These are phyloP conservation scores for Ornithorhynchus anatinus DNA, from an alignment of 2,113 vertebrate genomes.

Conservation along the genomic window DNA sequence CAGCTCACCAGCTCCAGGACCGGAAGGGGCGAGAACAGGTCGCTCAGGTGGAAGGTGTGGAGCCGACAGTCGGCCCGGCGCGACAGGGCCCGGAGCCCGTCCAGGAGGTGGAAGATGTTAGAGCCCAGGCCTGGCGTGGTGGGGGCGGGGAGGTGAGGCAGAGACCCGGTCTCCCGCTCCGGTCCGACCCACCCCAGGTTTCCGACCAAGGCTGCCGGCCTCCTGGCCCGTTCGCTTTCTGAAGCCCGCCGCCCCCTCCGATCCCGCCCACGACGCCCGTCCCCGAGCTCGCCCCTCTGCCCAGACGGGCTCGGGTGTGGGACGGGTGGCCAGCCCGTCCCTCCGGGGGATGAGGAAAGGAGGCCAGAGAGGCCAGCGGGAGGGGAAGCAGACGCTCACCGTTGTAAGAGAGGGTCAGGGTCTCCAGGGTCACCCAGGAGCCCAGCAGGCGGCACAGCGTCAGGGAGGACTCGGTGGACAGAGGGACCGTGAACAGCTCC, in stretches of 20 bases:
- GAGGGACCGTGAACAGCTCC: slow-evolving; percentile 76
- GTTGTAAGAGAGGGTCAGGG: slow-evolving; percentile 78
- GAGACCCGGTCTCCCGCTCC: too few species aligned
- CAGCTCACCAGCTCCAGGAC: slow-evolving; percentile 70
- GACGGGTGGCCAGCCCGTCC: not conserved
- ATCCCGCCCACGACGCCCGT: too few species aligned
- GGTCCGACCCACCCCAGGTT: too few species aligned
- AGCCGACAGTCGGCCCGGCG: slow-evolving; percentile 58
- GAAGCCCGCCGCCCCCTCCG: not conserved
- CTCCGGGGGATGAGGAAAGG: too few species aligned
- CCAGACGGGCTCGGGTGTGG: not conserved
- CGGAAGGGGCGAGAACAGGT: slow-evolving; percentile 73
- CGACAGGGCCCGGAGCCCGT: slow-evolving; percentile 71
- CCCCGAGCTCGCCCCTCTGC: too few species aligned
- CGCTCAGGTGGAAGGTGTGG: slow-evolving; percentile 69
- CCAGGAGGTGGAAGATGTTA: slow-evolving; percentile 73
- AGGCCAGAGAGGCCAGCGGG: too few species aligned
- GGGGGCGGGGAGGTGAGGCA: slow-evolving; percentile 16
- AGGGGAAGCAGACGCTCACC: too few species aligned
- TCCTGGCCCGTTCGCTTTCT: not conserved
- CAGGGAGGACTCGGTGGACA: slow-evolving; percentile 67
- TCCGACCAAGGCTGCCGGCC: too few species aligned
- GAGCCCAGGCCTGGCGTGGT: slow-evolving; percentile 69
- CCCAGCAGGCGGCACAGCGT: slow-evolving; percentile 77
- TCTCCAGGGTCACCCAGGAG: slow-evolving; percentile 80